Evolutionary conservation across 2,888 invertebrate genomes (phyloP).

Genomic region (Euproctis similis): DNA sequence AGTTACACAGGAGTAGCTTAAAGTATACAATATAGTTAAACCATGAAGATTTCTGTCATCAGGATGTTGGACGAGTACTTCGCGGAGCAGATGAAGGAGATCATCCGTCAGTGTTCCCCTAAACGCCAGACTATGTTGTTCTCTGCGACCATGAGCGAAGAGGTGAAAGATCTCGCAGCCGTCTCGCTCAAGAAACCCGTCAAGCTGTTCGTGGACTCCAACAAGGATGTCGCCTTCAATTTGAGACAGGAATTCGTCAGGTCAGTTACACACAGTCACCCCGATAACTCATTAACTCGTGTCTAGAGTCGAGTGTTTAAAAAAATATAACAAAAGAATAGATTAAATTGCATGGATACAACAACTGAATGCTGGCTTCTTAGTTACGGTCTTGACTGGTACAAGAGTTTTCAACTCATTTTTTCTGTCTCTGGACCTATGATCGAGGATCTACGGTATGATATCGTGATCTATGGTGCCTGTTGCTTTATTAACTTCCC

Average conservation of each 20-base stretch:
- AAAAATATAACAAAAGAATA: too few relatives aligned
- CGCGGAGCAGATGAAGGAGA: conserved; percentile 99
- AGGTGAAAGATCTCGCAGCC: conserved; percentile 94
- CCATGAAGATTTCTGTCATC: conserved; percentile 7
- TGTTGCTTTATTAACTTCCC: too few relatives aligned
- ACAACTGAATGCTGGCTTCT: too few relatives aligned
- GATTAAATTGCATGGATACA: too few relatives aligned
- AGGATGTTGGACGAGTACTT: conserved; percentile 99
- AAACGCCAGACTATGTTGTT: conserved; percentile 97
- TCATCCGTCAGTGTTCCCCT: conserved; percentile 92
- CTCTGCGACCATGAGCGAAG: conserved; percentile 99
- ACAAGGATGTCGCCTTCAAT: conserved; percentile 96
- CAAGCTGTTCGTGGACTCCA: conserved; percentile 96
- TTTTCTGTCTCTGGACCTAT: too few relatives aligned
- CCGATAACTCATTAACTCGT: too few relatives aligned
- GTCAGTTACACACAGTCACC: too few relatives aligned
- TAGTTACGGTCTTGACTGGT: too few relatives aligned
- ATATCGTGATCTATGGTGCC: too few relatives aligned
- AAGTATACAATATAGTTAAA: not conserved
- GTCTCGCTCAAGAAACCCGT: conserved; percentile 95
- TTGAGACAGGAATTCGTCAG: conserved; percentile 96
- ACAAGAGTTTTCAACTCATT: too few relatives aligned
- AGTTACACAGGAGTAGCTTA: not conserved
- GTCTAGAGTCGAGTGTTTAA: too few relatives aligned
- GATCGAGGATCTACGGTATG: too few relatives aligned